A percentile compares a stretch with the other conserved stretches of the same genome.
Conservation (phyloP, 30 jellyfish, hydroid and myxozoan species). For the Aurelia sp. region DNA sequence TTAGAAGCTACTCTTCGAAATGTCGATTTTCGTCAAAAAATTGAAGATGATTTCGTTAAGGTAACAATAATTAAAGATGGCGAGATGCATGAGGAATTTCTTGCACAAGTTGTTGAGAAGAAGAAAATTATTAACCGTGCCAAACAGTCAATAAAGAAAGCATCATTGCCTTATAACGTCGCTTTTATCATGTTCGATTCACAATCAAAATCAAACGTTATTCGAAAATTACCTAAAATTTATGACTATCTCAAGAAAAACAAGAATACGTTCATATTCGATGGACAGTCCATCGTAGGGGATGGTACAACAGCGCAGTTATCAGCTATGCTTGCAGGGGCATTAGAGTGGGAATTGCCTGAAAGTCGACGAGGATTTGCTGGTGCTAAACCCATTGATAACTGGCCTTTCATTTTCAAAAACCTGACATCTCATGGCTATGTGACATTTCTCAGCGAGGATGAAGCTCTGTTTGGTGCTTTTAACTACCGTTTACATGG, state of each 20-base stretch:
- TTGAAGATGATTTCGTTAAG: conserved; percentile 38
- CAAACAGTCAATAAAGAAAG: neutral
- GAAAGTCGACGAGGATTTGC: conserved; percentile 75
- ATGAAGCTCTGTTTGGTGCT: conserved; percentile 66
- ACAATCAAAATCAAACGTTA: conserved; percentile 75
- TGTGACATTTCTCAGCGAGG: conserved; percentile 73
- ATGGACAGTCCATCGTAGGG: conserved; percentile 88
- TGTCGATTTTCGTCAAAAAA: neutral
- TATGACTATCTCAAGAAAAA: conserved; percentile 32
- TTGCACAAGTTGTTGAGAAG: conserved; percentile 35
- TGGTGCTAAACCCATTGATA: conserved; percentile 67
- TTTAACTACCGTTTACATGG: conserved; percentile 79
- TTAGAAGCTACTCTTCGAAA: neutral
- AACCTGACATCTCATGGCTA: conserved; percentile 52
- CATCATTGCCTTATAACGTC: conserved; percentile 36
- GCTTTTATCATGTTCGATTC: conserved; percentile 81
- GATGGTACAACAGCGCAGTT: conserved; percentile 95
- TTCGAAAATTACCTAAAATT: conserved; percentile 57
- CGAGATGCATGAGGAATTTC: conserved; percentile 46
- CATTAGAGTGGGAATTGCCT: conserved; percentile 73
- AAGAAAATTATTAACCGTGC: conserved; percentile 3
- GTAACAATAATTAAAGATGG: conserved; percentile 27
- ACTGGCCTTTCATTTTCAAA: conserved; percentile 79
- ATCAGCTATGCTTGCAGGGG: conserved; percentile 72
- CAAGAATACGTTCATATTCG: conserved; percentile 42